A percentile compares a stretch with the other conserved stretches of the same genome.
These are phyloP conservation scores for Takifugu flavidus DNA, from an alignment of 2,113 vertebrate species.

Conservation along the genomic window DNA sequence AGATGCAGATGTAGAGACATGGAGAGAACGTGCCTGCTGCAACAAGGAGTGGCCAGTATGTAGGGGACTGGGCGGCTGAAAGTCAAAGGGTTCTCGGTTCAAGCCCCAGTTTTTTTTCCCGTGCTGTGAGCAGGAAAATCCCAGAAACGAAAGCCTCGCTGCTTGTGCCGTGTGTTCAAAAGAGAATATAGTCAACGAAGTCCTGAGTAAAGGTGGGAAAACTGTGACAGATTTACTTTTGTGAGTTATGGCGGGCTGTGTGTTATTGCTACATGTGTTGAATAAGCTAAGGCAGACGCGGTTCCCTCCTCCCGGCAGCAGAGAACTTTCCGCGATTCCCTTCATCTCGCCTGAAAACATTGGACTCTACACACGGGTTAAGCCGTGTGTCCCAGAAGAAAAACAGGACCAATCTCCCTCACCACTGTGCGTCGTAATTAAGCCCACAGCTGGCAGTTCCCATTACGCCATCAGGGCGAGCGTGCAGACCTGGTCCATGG, in stretches of 20 bases:
- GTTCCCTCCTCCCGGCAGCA: constrained; percentile 37
- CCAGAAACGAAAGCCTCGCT: not conserved
- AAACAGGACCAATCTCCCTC: constrained; percentile 68
- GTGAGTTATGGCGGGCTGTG: constrained; percentile 6
- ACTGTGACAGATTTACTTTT: constrained; percentile 1
- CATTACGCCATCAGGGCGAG: constrained; percentile 70
- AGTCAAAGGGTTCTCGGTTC: too few relatives aligned
- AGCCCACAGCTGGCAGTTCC: constrained; percentile 76
- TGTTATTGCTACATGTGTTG: constrained; percentile 38
- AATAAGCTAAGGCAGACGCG: constrained; percentile 41
- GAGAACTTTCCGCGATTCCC: constrained; percentile 52
- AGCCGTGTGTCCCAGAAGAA: constrained; percentile 66
- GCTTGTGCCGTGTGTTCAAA: not conserved
- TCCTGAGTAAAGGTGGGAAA: constrained; percentile 4
- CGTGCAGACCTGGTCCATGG: constrained; percentile 49
- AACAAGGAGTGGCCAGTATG: too few relatives aligned
- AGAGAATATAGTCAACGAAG: not conserved
- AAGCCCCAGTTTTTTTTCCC: too few relatives aligned
- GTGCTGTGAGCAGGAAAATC: too few relatives aligned
- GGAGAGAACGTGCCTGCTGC: too few relatives aligned
- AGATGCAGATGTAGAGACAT: too few relatives aligned
- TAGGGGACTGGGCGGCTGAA: too few relatives aligned
- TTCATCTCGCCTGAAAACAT: constrained; percentile 67
- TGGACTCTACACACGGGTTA: constrained; percentile 68
- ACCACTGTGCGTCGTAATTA: constrained; percentile 68